Evolutionary conservation across 2,888 invertebrate genomes (phyloP), one percentile per base, ranked within the genome.

Genomic region (Polydrusus cervinus): DNA sequence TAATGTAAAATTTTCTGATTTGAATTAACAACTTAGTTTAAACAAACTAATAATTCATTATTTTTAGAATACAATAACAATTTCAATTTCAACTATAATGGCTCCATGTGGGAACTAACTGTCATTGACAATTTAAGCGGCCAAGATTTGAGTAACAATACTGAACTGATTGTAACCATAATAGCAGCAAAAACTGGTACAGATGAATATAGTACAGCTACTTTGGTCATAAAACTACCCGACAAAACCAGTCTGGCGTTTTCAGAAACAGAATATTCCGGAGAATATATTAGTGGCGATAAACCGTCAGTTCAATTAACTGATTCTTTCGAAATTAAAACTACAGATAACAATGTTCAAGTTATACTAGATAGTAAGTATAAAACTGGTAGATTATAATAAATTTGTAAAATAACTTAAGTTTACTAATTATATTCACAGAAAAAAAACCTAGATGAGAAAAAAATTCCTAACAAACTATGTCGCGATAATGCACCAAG

Each of bases 161-260:
- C 67, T 43, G 75, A 72, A 57, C 30, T 80, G 16, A 53, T 78
- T 7, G 66, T 79, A 6, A 68, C 77, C 10, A 45, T 81, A 30
- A 69, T 69, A 30, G 79, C 79, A n/a, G 11, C 14, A 14, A 60
- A 76, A 13, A 69, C 51, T 20, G 51, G 9, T 0, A 45, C 8
- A 61, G 40, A 45, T 13, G 14, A 40, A n/a, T 43, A 53, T 10
- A 34, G 34, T 18, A 76, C 71, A 20, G 79, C 80, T 11, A 78
- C 75, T 13, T 57, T 81, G 20, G 76, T 81, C n/a, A 75, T 81
- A 0, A 74, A 81, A 49, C 62, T 81, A 11, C 80, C 81, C 34
- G 55, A 68, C 30, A 67, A 62, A 45, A 60, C 25, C 10, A 62
- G 62, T 3, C n/a, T 78, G 38, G 57, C 64, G 1, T 79, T 79